Conservation (phyloP, 2,888 invertebrate genomes). For the Gryllus longicercus region DNA sequence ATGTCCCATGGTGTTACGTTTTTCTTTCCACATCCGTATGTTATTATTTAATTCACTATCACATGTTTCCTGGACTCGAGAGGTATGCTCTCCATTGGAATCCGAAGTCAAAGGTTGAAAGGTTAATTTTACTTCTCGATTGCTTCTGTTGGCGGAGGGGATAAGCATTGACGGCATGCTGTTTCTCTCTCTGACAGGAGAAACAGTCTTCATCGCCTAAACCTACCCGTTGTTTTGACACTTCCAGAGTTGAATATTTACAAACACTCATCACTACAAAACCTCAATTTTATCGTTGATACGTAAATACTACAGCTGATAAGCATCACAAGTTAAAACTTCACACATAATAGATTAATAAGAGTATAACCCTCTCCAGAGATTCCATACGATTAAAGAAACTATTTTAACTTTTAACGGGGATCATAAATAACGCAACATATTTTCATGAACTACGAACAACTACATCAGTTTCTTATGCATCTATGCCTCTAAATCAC, state of each 20-base stretch:
- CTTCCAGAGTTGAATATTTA: background rate
- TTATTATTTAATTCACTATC: constrained; percentile 10
- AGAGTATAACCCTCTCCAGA: no score
- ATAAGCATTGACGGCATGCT: constrained; percentile 11
- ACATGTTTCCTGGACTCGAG: background rate
- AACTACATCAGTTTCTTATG: no score
- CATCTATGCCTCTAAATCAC: no score
- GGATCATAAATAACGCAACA: no score
- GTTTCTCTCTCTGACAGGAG: background rate
- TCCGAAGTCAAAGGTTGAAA: background rate
- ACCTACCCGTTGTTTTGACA: background rate
- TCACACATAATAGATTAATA: no score
- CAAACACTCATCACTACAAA: background rate
- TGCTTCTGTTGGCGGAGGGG: background rate
- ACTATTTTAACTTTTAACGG: no score
- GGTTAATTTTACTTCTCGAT: background rate
- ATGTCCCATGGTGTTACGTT: constrained; percentile 36
- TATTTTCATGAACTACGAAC: no score
- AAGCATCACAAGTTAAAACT: no score
- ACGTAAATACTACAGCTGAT: background rate
- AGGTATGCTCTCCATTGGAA: background rate
- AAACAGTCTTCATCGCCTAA: background rate
- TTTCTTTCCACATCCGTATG: constrained; percentile 28
- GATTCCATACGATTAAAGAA: no score
- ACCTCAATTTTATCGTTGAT: background rate